Evolutionary conservation across 2,113 vertebrate species (phyloP), one percentile per base, ranked within the genome.

Genomic region (Mixornis gularis): DNA sequence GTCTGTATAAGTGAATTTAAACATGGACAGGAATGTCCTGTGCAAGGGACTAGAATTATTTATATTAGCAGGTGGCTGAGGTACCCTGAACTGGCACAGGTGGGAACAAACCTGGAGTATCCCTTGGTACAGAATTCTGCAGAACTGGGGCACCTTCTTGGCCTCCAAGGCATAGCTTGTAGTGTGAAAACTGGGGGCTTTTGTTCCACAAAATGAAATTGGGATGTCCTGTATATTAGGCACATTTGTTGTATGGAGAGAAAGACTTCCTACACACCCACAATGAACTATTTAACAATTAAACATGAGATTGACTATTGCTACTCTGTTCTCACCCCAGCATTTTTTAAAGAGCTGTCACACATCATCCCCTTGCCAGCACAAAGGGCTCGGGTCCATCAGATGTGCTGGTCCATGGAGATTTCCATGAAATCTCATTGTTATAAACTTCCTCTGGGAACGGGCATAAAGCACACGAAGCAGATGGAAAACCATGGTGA

Each of bases 141-240:
- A 27, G 65, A 20, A 13, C 0, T 72, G 30, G 13, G 14, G 7
- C 64, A 59, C 18, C 16, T 59, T 41, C 27, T 77, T 8, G 17
- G 15, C 59, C 9, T 53, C 24, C 29, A 59, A 24, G 14, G 9
- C 22, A 12, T 2, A 76, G 12, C 14, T 53, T 53, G 6, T 17
- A 26, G 25, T 48, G 6, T 32, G 55, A 65, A 12, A 69, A n/a
- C 0, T 8, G 6, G 30, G 7, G 9, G 11, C 1, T 24, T 40
- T n/a, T 14, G 9, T 84, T 71, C 27, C 43, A 56, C 25, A 11
- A 32, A 58, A 49, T 63, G 19, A 18, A 59, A 49, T 77, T 20
- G 48, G 49, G 4, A 5, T 63, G 7, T 43, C 17, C 22, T 62
- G 7, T 64, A 2, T 51, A 17, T 26, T 52, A 27, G 17, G 4